Base-by-base conservation (phyloP, 2,113 vertebrate species). In the Cyanocitta stelleri region DNA sequence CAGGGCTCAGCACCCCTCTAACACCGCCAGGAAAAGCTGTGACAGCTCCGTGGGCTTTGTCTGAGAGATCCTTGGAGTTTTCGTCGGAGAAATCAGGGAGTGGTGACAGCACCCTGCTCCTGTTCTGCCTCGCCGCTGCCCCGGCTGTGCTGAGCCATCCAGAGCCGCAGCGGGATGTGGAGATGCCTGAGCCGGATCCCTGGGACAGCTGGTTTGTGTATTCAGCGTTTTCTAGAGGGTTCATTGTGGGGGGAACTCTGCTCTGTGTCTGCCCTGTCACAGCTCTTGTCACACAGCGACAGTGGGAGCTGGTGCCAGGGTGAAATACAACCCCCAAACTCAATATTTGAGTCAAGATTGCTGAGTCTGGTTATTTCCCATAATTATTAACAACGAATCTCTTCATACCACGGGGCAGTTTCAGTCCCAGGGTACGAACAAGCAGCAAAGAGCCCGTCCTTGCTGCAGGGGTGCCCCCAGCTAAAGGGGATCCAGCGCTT, bases 101-200 rank as follows among this genome's bases (percentile, higher is more conserved):
- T 0, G 6, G 30, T 2, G 20, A 3, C 4, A 43, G 18, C 11
- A 0, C 3, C 39, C 58, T 0, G 4, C 11, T 16, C 32, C 73
- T 19, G 61, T 4, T 33, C 3, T 20, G 33, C 44, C 44, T 16
- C 8, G 11, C 19, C 10, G 6, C 59, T 67, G 62, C 19, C 51
- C 46, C 1, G 1, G 73, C 69, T 1, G 5, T 17, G 64, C 73
- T 1, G 5, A 7, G 24, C 0, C 0, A 10, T 22, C 43, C 29
- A 0, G 66, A 16, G 44, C 3, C 18, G 0, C 1, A 1, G 5
- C 2, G 39, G 55, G 37, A 11, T 5, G 17, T 4, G 35, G 37
- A 62, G 61, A 7, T 1, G 6, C 41, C n/a, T 1, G 26, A 20
- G 39, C 20, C 0, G 8, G 8, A 26, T 6, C 55, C 51, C 41